Conservation (phyloP, 2,113 vertebrate genomes). For the Ivindomyrus marchei region DNA sequence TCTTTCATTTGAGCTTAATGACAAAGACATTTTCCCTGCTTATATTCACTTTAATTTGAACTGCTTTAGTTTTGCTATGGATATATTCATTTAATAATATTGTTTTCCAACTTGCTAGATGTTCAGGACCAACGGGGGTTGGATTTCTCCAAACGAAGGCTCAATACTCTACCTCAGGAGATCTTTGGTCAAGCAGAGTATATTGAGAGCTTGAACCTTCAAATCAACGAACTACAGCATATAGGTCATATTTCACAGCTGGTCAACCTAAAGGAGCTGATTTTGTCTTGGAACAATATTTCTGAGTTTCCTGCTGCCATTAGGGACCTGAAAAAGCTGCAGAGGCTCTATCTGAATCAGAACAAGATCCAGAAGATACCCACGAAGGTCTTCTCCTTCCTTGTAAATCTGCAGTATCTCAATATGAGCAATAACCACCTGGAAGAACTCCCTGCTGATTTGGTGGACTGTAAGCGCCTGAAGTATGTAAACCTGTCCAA, state of each 20-base stretch:
- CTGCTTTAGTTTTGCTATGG: not conserved
- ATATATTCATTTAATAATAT: not conserved
- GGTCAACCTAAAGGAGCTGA: slow-evolving; percentile 42
- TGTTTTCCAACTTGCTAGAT: not conserved
- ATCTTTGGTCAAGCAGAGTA: not conserved
- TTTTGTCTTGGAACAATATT: slow-evolving; percentile 48
- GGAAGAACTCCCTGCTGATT: slow-evolving; percentile 41
- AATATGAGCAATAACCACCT: slow-evolving; percentile 48
- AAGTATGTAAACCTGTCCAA: slow-evolving; percentile 50
- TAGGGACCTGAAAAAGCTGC: slow-evolving; percentile 39
- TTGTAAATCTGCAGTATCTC: slow-evolving; percentile 43
- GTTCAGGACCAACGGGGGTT: not conserved
- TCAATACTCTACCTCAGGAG: not conserved
- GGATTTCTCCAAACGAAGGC: slow-evolving; percentile 16
- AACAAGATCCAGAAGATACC: slow-evolving; percentile 48
- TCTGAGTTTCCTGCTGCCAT: slow-evolving; percentile 47
- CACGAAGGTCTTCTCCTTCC: slow-evolving; percentile 30
- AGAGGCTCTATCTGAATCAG: slow-evolving; percentile 54
- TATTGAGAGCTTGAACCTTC: not conserved
- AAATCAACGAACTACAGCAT: slow-evolving; percentile 37
- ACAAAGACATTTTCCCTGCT: not conserved
- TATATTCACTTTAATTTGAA: not conserved
- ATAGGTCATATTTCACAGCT: slow-evolving; percentile 31
- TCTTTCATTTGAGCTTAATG: not conserved
- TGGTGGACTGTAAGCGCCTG: slow-evolving; percentile 41